Evolutionary conservation across 2,113 vertebrate species (phyloP).

Genomic region (Salvator merianae): DNA sequence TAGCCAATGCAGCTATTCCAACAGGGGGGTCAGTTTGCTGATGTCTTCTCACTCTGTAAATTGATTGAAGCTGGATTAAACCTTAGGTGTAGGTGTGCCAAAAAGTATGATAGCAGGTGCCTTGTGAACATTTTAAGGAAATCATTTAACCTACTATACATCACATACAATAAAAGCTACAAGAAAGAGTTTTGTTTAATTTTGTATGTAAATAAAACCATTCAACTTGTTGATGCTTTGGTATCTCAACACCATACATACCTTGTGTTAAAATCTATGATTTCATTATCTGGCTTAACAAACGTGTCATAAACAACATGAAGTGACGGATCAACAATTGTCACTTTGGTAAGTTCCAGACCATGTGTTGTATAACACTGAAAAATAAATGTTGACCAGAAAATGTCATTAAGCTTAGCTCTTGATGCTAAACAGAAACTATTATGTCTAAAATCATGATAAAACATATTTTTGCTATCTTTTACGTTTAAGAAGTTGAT

Average conservation of each 20-base stretch:
- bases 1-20: too few relatives aligned
- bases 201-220: neutral
- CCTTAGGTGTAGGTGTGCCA: too few relatives aligned
- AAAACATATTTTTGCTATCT: neutral
- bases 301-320: constrained; percentile 79
- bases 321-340: constrained; percentile 75
- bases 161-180: too few relatives aligned
- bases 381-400: neutral
- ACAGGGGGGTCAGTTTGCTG: too few relatives aligned
- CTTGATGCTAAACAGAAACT: neutral
- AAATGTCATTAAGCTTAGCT: neutral
- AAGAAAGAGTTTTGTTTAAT: neutral
- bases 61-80: too few relatives aligned
- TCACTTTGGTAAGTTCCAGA: constrained; percentile 79
- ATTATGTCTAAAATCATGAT: neutral
- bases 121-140: too few relatives aligned
- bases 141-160: too few relatives aligned
- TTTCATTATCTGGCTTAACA: constrained; percentile 79
- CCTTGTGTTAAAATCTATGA: constrained; percentile 83
- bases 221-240: neutral
- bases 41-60: too few relatives aligned
- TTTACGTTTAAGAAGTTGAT: neutral
- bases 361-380: constrained; percentile 82
- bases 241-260: constrained; percentile 45
- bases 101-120: too few relatives aligned